phyloP scores from a whole-genome alignment of 2,797 vertebrate genomes.

The Sebastes diaconus region DNA sequence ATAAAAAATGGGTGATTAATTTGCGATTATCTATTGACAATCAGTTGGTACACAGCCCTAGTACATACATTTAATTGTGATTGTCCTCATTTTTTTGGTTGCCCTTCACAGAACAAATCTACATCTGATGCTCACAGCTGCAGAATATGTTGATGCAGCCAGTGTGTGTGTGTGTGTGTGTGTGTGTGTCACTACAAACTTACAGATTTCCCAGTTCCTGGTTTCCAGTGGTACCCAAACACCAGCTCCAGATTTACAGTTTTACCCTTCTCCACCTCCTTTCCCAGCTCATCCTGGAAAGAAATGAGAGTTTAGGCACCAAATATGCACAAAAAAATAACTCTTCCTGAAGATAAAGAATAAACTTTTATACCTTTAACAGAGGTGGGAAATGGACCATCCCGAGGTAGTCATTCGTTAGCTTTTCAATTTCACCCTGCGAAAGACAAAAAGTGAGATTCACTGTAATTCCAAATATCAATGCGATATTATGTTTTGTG shows the following conservation, averaged over 20 bases:
- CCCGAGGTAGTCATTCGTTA: conserved; percentile 93
- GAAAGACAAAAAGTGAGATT: conserved; percentile 45
- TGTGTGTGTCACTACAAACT: conserved; percentile 37
- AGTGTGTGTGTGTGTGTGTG: not conserved
- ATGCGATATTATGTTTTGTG: not conserved
- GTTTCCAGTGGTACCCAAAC: conserved; percentile 97
- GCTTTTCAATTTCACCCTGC: conserved; percentile 94
- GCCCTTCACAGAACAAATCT: conserved; percentile 9
- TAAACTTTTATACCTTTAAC: conserved; percentile 85
- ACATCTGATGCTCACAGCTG: conserved; percentile 22
- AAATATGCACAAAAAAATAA: not conserved
- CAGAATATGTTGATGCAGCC: conserved; percentile 12
- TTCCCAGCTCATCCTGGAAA: conserved; percentile 76
- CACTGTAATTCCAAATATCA: not conserved
- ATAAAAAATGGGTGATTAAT: too few relatives aligned
- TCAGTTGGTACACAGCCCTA: too few relatives aligned
- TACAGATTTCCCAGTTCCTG: conserved; percentile 89
- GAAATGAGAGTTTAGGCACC: not conserved
- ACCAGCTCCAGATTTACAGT: conserved; percentile 87
- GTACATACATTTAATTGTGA: conserved; percentile 5
- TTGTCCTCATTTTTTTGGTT: conserved; percentile 9
- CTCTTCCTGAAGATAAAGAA: not conserved
- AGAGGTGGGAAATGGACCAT: conserved; percentile 96
- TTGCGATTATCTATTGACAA: too few relatives aligned
- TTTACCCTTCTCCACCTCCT: conserved; percentile 71